A percentile compares a stretch with the other conserved stretches of the same genome.
Evolutionary conservation across 2,797 vertebrate species (phyloP).

Genomic region (Moxostoma hubbsi): DNA sequence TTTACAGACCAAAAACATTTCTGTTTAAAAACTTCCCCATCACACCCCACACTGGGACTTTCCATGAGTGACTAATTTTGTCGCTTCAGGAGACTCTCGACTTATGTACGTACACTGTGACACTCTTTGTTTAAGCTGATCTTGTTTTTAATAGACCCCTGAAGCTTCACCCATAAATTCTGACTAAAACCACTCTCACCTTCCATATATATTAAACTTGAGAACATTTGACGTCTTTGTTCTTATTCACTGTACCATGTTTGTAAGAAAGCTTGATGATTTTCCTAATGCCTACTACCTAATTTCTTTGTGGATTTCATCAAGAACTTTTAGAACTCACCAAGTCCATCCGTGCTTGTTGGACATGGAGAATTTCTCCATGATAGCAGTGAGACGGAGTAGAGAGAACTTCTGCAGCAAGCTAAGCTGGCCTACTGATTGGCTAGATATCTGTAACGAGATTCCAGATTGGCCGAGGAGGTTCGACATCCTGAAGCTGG

Average conservation of each 20-base stretch:
- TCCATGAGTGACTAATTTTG: constrained; percentile 4
- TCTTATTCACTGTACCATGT: neutral
- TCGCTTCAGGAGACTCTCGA: neutral
- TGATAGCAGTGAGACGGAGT: constrained; percentile 93
- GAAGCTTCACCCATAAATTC: neutral
- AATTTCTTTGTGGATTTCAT: neutral
- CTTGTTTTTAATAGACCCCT: neutral
- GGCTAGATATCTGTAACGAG: constrained; percentile 90
- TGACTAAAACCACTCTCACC: neutral
- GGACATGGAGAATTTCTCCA: constrained; percentile 97
- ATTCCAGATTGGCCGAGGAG: constrained; percentile 83
- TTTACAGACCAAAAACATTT: neutral
- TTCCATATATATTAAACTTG: too few species aligned
- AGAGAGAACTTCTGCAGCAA: constrained; percentile 94
- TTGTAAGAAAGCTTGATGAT: neutral
- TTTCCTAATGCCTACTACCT: neutral
- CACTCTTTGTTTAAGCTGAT: neutral
- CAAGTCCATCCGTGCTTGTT: constrained; percentile 98
- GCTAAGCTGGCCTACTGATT: constrained; percentile 92
- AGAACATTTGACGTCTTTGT: neutral
- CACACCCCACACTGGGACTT: constrained; percentile 21
- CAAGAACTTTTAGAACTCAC: constrained; percentile 71
- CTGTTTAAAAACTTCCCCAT: constrained; percentile 2
- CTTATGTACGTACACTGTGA: neutral
- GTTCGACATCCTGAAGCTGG: constrained; percentile 94